These are phyloP conservation scores for Eurytemora carolleeae DNA, from an alignment of 1,140 invertebrate genomes.

Conservation along the genomic window DNA sequence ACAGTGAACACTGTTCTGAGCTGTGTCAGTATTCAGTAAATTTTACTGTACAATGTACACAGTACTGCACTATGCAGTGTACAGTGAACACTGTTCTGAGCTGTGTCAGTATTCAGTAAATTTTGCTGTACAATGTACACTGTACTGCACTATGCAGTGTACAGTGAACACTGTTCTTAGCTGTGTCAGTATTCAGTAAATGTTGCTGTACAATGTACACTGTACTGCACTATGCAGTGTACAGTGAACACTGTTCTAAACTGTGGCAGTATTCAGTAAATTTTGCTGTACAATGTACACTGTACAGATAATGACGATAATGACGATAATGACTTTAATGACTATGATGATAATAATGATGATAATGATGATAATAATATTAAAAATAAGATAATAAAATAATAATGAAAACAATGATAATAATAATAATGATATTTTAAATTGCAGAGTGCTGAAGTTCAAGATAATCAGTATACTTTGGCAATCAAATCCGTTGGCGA, in stretches of 20 bases:
- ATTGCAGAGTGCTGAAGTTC: too few relatives aligned
- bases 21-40: conserved; percentile 32
- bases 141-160: conserved; percentile 39
- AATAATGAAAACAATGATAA: too few relatives aligned
- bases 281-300: too few relatives aligned
- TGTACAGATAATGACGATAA: too few relatives aligned
- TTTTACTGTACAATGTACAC: too few relatives aligned
- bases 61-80: conserved; percentile 39
- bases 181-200: conserved; percentile 32
- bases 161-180: conserved; percentile 40
- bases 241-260: conserved; percentile 40
- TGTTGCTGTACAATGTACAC: too few relatives aligned
- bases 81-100: conserved; percentile 40
- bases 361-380: too few relatives aligned
- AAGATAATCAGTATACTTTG: conserved; percentile 29
- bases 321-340: too few relatives aligned
- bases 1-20: conserved; percentile 40
- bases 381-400: too few relatives aligned
- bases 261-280: conserved; percentile 32
- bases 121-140: too few relatives aligned
- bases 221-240: conserved; percentile 39
- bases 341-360: too few relatives aligned
- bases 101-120: conserved; percentile 32
- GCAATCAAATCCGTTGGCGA: conserved; percentile 35
- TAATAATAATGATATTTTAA: too few relatives aligned